Conservation (phyloP, 1,140 invertebrate genomes). For the Brevipalpus yothersi region DNA sequence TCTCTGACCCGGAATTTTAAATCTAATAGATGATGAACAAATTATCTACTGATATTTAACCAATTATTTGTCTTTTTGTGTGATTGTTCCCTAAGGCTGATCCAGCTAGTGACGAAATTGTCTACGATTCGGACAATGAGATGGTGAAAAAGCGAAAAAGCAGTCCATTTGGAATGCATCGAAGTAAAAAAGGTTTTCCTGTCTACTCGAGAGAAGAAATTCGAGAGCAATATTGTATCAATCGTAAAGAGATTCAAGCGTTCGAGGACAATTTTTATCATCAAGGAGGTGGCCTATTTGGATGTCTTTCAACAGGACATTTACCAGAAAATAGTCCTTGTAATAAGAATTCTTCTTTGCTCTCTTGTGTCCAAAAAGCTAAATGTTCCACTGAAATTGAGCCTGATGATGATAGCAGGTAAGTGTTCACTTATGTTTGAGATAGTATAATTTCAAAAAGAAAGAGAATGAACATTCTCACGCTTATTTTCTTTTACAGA, state of each 20-base stretch:
- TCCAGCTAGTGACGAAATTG: conserved; percentile 9
- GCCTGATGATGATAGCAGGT: background rate
- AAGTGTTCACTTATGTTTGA: background rate
- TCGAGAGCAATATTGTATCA: conserved; percentile 72
- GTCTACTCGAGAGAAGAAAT: conserved; percentile 71
- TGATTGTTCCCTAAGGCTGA: background rate
- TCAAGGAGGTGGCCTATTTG: conserved; percentile 39
- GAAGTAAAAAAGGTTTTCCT: conserved; percentile 24
- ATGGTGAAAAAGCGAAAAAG: conserved; percentile 9
- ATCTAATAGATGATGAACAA: too few relatives aligned
- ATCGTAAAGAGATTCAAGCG: conserved; percentile 56
- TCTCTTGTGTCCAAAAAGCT: conserved; percentile 49
- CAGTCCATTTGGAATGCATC: conserved; percentile 8
- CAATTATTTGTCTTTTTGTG: background rate
- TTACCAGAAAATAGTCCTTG: conserved; percentile 22
- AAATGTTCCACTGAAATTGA: conserved; percentile 7
- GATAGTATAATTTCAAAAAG: too few relatives aligned
- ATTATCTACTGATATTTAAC: too few relatives aligned
- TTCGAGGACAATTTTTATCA: conserved; percentile 30
- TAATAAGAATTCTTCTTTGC: conserved; percentile 31
- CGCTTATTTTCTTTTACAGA: too few relatives aligned
- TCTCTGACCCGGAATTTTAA: too few relatives aligned
- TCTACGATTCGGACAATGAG: conserved; percentile 17
- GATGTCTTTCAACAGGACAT: conserved; percentile 45
- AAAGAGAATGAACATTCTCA: too few relatives aligned